These are phyloP conservation scores for Pseudochirops cupreus DNA, from an alignment of 2,797 vertebrate genomes.

Conservation along the genomic window DNA sequence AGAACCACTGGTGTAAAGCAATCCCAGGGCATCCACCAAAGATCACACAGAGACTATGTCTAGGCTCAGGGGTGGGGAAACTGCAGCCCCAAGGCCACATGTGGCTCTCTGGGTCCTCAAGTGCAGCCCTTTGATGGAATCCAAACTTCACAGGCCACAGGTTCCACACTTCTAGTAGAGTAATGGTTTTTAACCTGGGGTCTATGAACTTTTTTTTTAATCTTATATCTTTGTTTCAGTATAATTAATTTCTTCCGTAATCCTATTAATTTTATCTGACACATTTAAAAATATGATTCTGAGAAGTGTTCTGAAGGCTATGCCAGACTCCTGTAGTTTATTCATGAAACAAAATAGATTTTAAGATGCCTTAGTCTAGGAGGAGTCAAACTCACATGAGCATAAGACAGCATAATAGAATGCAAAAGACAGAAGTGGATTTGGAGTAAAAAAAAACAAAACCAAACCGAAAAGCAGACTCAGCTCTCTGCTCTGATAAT, in stretches of 20 bases:
- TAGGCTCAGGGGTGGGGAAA: too few relatives aligned
- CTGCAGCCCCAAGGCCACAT: too few relatives aligned
- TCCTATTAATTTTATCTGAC: background rate
- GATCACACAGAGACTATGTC: background rate
- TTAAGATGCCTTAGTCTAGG: background rate
- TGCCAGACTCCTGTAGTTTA: background rate
- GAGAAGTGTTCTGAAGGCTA: background rate
- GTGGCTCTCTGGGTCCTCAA: too few relatives aligned
- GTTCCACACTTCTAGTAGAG: background rate
- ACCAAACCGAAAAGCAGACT: background rate
- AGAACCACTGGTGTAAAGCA: background rate
- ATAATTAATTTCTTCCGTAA: background rate
- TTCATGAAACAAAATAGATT: background rate
- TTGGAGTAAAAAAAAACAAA: background rate
- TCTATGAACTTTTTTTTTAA: background rate
- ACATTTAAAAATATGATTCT: background rate
- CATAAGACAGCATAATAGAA: background rate
- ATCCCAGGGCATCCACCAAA: background rate
- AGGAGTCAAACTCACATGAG: background rate
- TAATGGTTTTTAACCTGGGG: background rate
- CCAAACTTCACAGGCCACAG: too few relatives aligned
- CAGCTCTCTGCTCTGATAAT: background rate
- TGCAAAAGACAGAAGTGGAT: background rate
- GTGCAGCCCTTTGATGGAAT: too few relatives aligned
- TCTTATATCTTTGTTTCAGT: background rate